Evolutionary conservation across 1,140 invertebrate species (phyloP).

Genomic region (Globodera ellingtonae): DNA sequence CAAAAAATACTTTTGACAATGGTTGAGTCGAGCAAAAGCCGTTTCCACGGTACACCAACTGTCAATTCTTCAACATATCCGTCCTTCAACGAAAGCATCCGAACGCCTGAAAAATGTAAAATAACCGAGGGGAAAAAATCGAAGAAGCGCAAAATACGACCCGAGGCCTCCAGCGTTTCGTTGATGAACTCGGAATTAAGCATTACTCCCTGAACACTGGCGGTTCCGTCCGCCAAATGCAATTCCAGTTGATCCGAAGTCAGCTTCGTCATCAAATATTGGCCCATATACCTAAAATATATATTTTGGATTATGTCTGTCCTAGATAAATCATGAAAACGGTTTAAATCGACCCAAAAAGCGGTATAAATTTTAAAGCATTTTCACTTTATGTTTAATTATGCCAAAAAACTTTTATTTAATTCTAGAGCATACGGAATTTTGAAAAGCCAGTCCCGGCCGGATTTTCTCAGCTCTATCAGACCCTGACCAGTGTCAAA

Average conservation of each 20-base stretch:
- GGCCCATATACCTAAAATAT: constrained; percentile 49
- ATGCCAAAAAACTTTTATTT: too few relatives aligned
- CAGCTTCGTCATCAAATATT: constrained; percentile 47
- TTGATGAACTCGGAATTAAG: constrained; percentile 47
- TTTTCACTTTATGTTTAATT: background rate
- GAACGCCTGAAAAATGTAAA: background rate
- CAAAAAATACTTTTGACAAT: constrained; percentile 34
- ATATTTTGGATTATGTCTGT: background rate
- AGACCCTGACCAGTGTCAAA: too few relatives aligned
- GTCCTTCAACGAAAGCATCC: constrained; percentile 34
- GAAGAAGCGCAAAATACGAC: constrained; percentile 4
- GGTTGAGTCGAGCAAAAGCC: constrained; percentile 42
- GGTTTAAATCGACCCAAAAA: too few relatives aligned
- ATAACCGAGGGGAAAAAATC: background rate
- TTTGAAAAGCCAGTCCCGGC: too few relatives aligned
- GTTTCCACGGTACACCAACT: constrained; percentile 43
- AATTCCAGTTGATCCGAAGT: constrained; percentile 47
- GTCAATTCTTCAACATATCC: constrained; percentile 45
- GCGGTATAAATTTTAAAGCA: background rate
- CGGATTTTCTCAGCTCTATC: background rate
- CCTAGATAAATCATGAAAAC: too few relatives aligned
- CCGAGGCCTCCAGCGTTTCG: constrained; percentile 9
- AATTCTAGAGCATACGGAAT: too few relatives aligned
- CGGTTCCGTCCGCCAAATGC: constrained; percentile 43
- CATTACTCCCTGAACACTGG: constrained; percentile 39